These are phyloP conservation scores for Tinea trinotella DNA, from an alignment of 2,888 invertebrate species.

Conservation along the genomic window DNA sequence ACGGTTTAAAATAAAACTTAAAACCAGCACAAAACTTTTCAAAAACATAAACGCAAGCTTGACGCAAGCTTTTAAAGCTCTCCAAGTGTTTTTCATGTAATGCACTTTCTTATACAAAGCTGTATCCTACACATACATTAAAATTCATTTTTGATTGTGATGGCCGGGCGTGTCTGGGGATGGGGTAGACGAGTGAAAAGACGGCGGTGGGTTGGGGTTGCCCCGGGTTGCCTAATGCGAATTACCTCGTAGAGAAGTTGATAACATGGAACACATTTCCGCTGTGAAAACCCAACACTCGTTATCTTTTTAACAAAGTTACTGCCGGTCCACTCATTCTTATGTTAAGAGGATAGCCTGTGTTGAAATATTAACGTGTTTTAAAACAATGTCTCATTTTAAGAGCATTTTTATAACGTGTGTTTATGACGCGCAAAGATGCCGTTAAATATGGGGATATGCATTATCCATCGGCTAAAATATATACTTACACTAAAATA, in stretches of 20 bases:
- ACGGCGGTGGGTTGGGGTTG: neutral
- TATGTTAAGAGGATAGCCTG: constrained; percentile 8
- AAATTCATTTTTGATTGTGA: neutral
- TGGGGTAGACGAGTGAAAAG: neutral
- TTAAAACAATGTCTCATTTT: constrained; percentile 2
- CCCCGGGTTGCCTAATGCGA: constrained; percentile 31
- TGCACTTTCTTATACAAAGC: neutral
- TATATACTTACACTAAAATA: too few species aligned
- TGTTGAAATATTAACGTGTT: neutral
- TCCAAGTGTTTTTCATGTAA: neutral
- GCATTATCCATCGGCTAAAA: neutral
- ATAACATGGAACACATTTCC: constrained; percentile 43
- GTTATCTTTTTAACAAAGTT: constrained; percentile 14
- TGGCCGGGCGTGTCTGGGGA: neutral
- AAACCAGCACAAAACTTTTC: too few species aligned
- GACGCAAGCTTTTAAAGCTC: too few species aligned
- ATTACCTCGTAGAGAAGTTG: constrained; percentile 30
- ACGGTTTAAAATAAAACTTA: too few species aligned
- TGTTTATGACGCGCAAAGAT: neutral
- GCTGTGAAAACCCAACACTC: constrained; percentile 11
- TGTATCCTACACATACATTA: constrained; percentile 6
- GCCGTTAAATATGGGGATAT: neutral
- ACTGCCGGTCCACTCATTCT: constrained; percentile 3
- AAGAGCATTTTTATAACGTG: neutral
- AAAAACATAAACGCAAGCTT: too few species aligned